Percentiles rank a stretch among this genome's conserved stretches.
Conservation (phyloP, 2,113 vertebrate species). For the Megaceryle maxima region DNA sequence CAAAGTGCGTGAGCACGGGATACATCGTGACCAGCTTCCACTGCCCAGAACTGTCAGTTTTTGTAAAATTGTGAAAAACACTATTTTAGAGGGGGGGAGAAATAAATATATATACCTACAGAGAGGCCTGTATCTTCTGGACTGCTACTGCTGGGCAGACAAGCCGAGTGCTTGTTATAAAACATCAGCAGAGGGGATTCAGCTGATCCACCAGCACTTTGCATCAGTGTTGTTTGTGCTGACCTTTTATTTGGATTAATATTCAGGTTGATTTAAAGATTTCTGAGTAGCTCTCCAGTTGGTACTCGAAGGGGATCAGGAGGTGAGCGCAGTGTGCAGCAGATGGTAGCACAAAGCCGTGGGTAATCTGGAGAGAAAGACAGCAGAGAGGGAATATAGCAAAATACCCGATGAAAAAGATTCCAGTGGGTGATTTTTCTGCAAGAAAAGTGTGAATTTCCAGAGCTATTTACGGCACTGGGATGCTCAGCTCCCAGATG, state of each 20-base stretch:
- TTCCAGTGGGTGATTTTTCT: neutral
- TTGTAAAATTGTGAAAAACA: neutral
- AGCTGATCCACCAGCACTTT: neutral
- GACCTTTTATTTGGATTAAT: neutral
- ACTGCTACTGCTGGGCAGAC: neutral
- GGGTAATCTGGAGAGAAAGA: neutral
- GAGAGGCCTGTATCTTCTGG: neutral
- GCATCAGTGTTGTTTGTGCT: neutral
- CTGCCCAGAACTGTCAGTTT: neutral
- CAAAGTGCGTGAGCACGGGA: accelerated
- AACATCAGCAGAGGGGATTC: neutral
- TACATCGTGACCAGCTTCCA: neutral
- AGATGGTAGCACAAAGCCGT: neutral
- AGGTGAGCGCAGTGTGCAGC: neutral
- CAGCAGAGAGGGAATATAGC: neutral
- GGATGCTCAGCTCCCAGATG: neutral
- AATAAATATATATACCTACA: neutral
- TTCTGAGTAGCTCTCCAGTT: neutral
- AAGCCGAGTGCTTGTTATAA: neutral
- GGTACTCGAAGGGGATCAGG: accelerated
- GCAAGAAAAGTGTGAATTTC: neutral
- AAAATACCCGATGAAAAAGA: accelerated
- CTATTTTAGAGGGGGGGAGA: accelerated
- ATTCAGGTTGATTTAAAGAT: neutral
- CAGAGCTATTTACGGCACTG: neutral